These are phyloP conservation scores for Rhopilema esculentum DNA, from an alignment of 30 jellyfish, hydroid and myxozoan species.

Conservation along the genomic window DNA sequence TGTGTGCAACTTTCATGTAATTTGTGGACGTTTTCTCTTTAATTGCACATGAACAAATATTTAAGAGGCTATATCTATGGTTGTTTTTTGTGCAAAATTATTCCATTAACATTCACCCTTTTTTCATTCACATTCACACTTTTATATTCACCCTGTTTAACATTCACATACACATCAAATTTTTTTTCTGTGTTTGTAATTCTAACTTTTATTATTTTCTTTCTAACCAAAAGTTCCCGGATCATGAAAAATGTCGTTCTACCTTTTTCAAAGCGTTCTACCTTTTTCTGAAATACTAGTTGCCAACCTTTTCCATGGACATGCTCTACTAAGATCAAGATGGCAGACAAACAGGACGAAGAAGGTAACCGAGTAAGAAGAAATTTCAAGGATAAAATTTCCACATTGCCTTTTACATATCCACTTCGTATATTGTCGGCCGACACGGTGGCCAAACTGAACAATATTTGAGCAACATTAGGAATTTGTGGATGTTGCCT, in stretches of 20 bases:
- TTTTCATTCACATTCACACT: conserved; percentile 5
- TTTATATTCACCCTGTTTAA: conserved; percentile 21
- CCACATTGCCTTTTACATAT: too few relatives aligned
- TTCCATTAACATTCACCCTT: conserved; percentile 20
- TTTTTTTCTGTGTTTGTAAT: background rate
- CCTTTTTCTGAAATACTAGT: conserved; percentile 36
- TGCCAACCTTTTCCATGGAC: conserved; percentile 27
- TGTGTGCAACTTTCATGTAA: too few relatives aligned
- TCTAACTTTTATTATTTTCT: too few relatives aligned
- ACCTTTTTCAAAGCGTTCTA: conserved; percentile 32
- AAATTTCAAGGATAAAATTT: conserved; percentile 9
- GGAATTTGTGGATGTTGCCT: too few relatives aligned
- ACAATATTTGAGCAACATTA: too few relatives aligned
- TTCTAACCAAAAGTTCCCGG: conserved; percentile 33
- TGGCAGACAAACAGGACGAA: conserved; percentile 37
- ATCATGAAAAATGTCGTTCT: conserved; percentile 24
- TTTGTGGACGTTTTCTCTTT: too few relatives aligned
- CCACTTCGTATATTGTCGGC: too few relatives aligned
- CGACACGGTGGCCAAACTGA: too few relatives aligned
- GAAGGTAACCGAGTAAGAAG: conserved; percentile 20
- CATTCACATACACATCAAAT: background rate
- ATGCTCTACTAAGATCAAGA: conserved; percentile 12
- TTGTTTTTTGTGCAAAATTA: conserved; percentile 19
- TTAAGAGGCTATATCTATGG: background rate
- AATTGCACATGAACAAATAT: too few relatives aligned